Conservation (phyloP, 2,113 vertebrate species). For the Cebus imitator region DNA sequence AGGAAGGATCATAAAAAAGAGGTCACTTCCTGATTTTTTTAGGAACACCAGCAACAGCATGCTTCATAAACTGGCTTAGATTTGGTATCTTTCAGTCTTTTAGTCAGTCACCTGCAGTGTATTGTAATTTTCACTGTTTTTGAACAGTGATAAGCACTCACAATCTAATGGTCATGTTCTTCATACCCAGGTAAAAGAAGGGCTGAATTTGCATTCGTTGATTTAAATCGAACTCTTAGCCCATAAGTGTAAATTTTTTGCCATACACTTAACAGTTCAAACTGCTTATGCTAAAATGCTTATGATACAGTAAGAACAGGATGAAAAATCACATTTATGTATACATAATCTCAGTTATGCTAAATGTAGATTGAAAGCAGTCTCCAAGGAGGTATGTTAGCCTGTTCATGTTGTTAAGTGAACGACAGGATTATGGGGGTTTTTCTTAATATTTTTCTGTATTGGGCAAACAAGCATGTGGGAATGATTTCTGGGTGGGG, state of each 20-base stretch:
- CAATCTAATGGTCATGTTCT: not conserved
- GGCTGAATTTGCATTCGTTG: not conserved
- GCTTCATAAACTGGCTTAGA: not conserved
- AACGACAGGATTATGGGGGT: not conserved
- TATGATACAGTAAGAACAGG: not conserved
- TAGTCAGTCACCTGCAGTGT: not conserved
- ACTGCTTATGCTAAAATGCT: conserved; percentile 7
- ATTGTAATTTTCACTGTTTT: not conserved
- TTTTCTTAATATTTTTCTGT: not conserved
- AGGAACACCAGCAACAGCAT: not conserved
- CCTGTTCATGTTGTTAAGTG: not conserved
- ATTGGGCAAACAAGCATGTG: not conserved
- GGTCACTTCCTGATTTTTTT: not conserved
- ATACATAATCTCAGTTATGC: not conserved
- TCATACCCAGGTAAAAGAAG: not conserved
- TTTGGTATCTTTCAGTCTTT: not conserved
- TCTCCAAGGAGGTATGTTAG: not conserved
- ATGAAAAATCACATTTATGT: not conserved
- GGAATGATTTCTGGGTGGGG: not conserved
- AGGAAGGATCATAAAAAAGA: not conserved
- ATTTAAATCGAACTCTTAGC: not conserved
- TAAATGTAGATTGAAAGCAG: not conserved
- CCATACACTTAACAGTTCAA: not conserved
- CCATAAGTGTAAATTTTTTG: not conserved
- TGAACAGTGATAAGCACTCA: not conserved